phyloP scores from a whole-genome alignment of 2,113 vertebrate species.

The Camelus dromedarius region DNA sequence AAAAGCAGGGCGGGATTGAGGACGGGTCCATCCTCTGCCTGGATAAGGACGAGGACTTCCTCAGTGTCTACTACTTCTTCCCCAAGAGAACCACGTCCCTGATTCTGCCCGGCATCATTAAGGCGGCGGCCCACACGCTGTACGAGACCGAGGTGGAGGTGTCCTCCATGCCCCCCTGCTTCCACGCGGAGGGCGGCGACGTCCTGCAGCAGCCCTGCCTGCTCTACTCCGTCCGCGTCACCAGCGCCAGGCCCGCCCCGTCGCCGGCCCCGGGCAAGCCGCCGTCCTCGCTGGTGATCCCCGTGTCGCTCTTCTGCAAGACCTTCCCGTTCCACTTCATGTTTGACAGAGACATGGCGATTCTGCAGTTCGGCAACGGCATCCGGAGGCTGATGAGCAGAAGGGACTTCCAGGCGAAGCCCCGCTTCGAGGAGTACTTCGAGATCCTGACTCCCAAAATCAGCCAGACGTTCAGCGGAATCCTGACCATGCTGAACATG shows the following conservation, averaged over 20 bases:
- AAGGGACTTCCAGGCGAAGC: slow-evolving; percentile 92
- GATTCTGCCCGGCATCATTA: slow-evolving; percentile 95
- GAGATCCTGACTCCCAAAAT: slow-evolving; percentile 94
- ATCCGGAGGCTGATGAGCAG: slow-evolving; percentile 93
- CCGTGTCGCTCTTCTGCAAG: slow-evolving; percentile 95
- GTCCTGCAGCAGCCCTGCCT: slow-evolving; percentile 94
- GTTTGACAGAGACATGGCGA: slow-evolving; percentile 95
- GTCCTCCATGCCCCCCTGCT: slow-evolving; percentile 88
- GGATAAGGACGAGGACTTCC: slow-evolving; percentile 95
- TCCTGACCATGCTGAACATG: slow-evolving; percentile 98
- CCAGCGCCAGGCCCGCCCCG: slow-evolving; percentile 91
- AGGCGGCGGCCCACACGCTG: slow-evolving; percentile 93
- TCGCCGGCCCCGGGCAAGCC: slow-evolving; percentile 94
- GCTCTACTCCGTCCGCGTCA: slow-evolving; percentile 93
- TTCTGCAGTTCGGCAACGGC: slow-evolving; percentile 96
- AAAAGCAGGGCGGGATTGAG: slow-evolving; percentile 88
- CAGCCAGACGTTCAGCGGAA: slow-evolving; percentile 94
- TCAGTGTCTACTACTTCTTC: slow-evolving; percentile 97
- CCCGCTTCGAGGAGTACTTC: slow-evolving; percentile 94
- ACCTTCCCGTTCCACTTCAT: slow-evolving; percentile 98
- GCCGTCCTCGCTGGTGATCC: slow-evolving; percentile 94
- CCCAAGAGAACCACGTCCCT: slow-evolving; percentile 93
- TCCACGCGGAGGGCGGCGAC: slow-evolving; percentile 91
- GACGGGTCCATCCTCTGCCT: slow-evolving; percentile 96
- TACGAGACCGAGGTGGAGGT: slow-evolving; percentile 95